Base-by-base conservation (phyloP, 1,140 invertebrate genomes). In the Phymorhynchus buccinoides region DNA sequence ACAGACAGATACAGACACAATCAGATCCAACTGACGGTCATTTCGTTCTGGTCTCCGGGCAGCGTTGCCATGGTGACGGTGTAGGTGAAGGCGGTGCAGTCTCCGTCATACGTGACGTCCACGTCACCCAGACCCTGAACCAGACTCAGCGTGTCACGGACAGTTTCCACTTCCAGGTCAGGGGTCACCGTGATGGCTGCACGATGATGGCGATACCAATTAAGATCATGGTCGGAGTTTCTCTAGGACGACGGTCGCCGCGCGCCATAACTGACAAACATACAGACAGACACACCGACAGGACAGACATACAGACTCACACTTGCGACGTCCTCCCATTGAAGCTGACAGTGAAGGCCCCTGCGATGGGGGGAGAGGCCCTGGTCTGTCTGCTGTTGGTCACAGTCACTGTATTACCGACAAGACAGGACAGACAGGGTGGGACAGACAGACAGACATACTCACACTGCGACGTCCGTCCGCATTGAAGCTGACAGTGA, bases 331-430 rank as follows among this genome's bases (percentile, higher is more conserved):
- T 84, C 66, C 86, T 73, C 7, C 87, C 88, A 0, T 87, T 56
- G 82, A 87, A 90, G 39, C 80, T 48, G 22, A 90, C 52, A 3
- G n/a, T 83, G 82, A 89, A 90, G 7, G 86, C 82, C 16, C 89
- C 90, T 3, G 62, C 84, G 32, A 91, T 62, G 3, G 89, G 88
- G 3, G 85, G 86, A 4, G 89, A 89, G 16, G 90, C 90, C 27
- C 79, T 37, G 12, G 42, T 56, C 37, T 44, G 56, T 30, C 83
- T 41, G 1, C 71, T 68, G 44, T 86, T 68, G 0, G 39, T 66
- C 1, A 86, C 82, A 4, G 6, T 48, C 22, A 87, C 16, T n/a
- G 27, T n/a, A n/a, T n/a, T n/a, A n/a, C n/a, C n/a, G n/a, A n/a
- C n/a, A n/a, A n/a, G n/a, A n/a, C n/a, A n/a, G n/a, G n/a, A n/a